Conservation (phyloP, 1,140 invertebrate species). For the Diachasmimorpha longicaudata region DNA sequence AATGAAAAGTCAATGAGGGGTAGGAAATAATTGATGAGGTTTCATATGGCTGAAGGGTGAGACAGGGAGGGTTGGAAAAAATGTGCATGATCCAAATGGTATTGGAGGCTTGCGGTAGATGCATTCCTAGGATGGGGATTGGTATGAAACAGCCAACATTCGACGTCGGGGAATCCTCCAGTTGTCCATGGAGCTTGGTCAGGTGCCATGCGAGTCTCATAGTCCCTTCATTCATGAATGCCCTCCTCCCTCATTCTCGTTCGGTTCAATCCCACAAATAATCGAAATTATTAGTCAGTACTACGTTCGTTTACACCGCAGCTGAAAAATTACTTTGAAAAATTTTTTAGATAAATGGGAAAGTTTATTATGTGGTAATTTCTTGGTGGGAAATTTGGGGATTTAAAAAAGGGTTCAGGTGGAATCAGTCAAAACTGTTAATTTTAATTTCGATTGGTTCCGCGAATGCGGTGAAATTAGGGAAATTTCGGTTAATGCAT, state of each 20-base stretch:
- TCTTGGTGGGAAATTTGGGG: too few species aligned
- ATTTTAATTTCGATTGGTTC: neutral
- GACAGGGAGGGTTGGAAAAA: slow-evolving; percentile 18
- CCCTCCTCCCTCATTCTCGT: neutral
- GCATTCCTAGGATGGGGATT: slow-evolving; percentile 33
- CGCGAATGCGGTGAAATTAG: too few species aligned
- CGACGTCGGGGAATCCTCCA: slow-evolving; percentile 32
- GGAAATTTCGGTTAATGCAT: too few species aligned
- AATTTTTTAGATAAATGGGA: too few species aligned
- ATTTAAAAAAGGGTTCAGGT: too few species aligned
- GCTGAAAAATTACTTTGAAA: too few species aligned
- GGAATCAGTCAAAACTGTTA: neutral
- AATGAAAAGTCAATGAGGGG: neutral
- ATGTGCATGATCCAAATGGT: slow-evolving; percentile 24
- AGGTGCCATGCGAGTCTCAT: slow-evolving; percentile 40
- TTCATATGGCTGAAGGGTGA: neutral
- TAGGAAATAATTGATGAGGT: neutral
- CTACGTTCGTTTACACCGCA: too few species aligned
- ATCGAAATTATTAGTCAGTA: neutral
- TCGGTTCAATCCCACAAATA: neutral
- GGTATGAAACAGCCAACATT: slow-evolving; percentile 22
- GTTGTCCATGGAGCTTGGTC: slow-evolving; percentile 13
- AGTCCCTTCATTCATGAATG: slow-evolving; percentile 28
- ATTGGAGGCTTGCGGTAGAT: slow-evolving; percentile 23
- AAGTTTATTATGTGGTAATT: too few species aligned